Evolutionary conservation across 2,113 vertebrate species (phyloP), one percentile per base, ranked within the genome.

Genomic region (Coryphaenoides rupestris): DNA sequence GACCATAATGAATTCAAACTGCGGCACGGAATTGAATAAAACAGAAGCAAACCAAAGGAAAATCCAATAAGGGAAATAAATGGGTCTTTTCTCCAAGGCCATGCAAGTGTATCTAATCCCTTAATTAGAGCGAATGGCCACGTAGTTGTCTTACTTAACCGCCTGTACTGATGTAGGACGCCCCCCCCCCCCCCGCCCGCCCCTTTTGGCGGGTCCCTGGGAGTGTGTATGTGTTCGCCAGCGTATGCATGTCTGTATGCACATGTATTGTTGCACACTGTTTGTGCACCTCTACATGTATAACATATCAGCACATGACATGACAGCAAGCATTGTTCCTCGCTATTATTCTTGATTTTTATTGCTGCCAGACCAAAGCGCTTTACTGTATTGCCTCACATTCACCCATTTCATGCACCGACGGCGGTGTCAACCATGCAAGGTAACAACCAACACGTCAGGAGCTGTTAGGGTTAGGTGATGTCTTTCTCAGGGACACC

Each of bases 21-120:
- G 71, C 72, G 33, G 75, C 16, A 3, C 68, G 73, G 68, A 85
- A 88, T 74, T 82, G 65, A 88, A 85, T 88, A 81, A 88, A 88
- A 82, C 65, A 66, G 65, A 73, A 71, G 79, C 61, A 66, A 65
- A 57, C 58, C 60, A 74, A 80, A 72, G 59, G 49, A 68, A 82
- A 86, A 83, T 79, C 78, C 83, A 86, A 87, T 68, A 85, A 62
- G 67, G 52, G 46, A 82, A 77, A 84, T 76, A 79, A 85, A 88
- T 83, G 75, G 72, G 60, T 60, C 75, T 74, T 86, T 87, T 89
- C 70, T 74, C 66, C 58, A 62, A 68, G 73, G 72, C 67, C 68
- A 64, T 63, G 69, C 70, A 72, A 77, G 70, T 85, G 68, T 66
- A 85, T 82, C 70, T 82, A 86, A 89, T 86, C 71, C 71, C 68